Evolutionary conservation across 1,140 invertebrate species (phyloP).

Genomic region (Drosophila obscura): DNA sequence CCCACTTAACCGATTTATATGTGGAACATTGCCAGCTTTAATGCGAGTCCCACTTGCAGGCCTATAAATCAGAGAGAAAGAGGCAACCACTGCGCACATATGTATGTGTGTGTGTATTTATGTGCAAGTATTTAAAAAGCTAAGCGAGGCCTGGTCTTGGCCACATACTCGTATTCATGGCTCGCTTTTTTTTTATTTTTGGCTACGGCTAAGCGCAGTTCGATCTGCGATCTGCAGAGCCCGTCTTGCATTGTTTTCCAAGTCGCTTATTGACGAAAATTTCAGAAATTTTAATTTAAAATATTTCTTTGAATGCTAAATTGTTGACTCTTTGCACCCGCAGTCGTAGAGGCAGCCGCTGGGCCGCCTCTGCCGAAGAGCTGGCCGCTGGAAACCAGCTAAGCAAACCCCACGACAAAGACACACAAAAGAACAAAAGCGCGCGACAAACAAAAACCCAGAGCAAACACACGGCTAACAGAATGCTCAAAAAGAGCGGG

Average conservation of each 20-base stretch:
- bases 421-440: conserved; percentile 79
- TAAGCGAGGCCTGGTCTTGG: conserved; percentile 31
- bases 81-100: conserved; percentile 10
- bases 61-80: conserved; percentile 65
- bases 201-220: neutral
- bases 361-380: conserved; percentile 3
- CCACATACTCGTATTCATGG: conserved; percentile 28
- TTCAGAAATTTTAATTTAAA: conserved; percentile 84
- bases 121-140: conserved; percentile 70
- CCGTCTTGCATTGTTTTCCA: conserved; percentile 62
- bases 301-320: conserved; percentile 84
- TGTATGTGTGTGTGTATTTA: conserved; percentile 61
- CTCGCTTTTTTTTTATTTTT: conserved; percentile 13
- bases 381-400: conserved; percentile 59
- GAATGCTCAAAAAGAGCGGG: conserved; percentile 2
- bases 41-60: neutral
- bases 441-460: conserved; percentile 77
- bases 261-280: conserved; percentile 80
- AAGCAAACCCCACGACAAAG: conserved; percentile 75
- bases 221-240: neutral
- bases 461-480: conserved; percentile 59
- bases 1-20: conserved; percentile 7
- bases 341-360: conserved; percentile 9
- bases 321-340: conserved; percentile 80
- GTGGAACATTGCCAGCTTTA: conserved; percentile 4